These are phyloP conservation scores for Chrysochloris asiatica DNA, from an alignment of 2,113 vertebrate species.

Conservation along the genomic window DNA sequence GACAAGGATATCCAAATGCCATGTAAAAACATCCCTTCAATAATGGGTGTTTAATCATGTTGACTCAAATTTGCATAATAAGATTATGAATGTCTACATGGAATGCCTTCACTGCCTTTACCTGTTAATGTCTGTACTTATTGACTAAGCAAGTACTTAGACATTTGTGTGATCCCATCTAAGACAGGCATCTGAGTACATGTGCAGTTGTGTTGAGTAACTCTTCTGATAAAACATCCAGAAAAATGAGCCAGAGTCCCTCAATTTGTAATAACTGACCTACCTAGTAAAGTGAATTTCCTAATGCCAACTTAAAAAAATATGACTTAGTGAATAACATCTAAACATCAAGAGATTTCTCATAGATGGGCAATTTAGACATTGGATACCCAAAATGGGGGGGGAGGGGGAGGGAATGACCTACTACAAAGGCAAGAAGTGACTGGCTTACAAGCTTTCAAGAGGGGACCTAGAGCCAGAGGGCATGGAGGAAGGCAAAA, in stretches of 20 bases:
- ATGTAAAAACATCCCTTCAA: background rate
- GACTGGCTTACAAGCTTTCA: no score
- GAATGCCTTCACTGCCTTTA: conserved; percentile 88
- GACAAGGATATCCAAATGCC: background rate
- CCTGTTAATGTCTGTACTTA: conserved; percentile 87
- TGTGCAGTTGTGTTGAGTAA: conserved; percentile 81
- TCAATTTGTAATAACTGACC: background rate
- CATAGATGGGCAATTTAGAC: no score
- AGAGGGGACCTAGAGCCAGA: no score
- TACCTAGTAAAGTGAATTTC: background rate
- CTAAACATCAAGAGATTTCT: conserved; percentile 17
- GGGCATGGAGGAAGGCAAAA: no score
- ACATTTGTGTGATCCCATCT: conserved; percentile 78
- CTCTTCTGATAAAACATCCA: conserved; percentile 83
- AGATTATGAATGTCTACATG: background rate
- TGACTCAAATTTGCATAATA: background rate
- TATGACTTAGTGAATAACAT: background rate
- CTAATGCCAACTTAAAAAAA: background rate
- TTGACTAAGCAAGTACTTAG: conserved; percentile 76
- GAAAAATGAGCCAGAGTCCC: background rate
- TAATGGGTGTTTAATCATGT: no score
- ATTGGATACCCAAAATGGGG: no score
- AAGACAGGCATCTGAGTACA: conserved; percentile 83
- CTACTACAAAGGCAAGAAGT: no score
- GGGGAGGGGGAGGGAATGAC: no score